phyloP scores from a whole-genome alignment of 1,140 invertebrate species.

The Belonocnema kinseyi region DNA sequence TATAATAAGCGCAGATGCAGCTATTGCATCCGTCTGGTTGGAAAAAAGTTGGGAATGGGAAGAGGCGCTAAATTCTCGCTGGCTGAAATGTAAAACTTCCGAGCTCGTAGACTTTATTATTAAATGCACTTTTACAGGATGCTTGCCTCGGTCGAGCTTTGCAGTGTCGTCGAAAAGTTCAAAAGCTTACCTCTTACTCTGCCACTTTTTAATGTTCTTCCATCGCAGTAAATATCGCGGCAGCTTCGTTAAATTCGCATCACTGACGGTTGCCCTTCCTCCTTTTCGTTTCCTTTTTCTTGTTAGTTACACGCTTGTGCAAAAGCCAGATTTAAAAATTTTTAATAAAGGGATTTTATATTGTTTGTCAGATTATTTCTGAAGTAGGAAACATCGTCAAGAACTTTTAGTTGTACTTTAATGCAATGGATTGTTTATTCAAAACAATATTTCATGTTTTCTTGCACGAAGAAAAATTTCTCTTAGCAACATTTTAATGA shows the following conservation, averaged over 20 bases:
- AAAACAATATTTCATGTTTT: too few species aligned
- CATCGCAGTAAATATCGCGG: neutral
- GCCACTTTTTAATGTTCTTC: slow-evolving; percentile 23
- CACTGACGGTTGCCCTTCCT: neutral
- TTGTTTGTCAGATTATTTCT: too few species aligned
- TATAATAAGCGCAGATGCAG: slow-evolving; percentile 26
- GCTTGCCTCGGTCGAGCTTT: slow-evolving; percentile 18
- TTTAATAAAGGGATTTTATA: too few species aligned
- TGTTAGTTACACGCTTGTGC: neutral
- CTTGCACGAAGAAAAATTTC: too few species aligned
- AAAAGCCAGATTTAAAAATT: neutral
- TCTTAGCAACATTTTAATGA: too few species aligned
- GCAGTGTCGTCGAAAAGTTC: slow-evolving; percentile 20
- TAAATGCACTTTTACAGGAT: slow-evolving; percentile 29
- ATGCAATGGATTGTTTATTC: too few species aligned
- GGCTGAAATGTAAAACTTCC: slow-evolving; percentile 28
- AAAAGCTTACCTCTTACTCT: slow-evolving; percentile 20
- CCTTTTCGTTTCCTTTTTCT: neutral
- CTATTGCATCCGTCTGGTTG: neutral
- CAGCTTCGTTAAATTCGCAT: slow-evolving; percentile 26
- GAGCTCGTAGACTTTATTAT: slow-evolving; percentile 27
- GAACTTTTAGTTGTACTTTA: too few species aligned
- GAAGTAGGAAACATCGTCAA: too few species aligned
- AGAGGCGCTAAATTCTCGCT: slow-evolving; percentile 27
- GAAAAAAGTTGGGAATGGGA: slow-evolving; percentile 24